Evolutionary conservation across 2,113 vertebrate species (phyloP).

Genomic region (Paramormyrops kingsleyae): DNA sequence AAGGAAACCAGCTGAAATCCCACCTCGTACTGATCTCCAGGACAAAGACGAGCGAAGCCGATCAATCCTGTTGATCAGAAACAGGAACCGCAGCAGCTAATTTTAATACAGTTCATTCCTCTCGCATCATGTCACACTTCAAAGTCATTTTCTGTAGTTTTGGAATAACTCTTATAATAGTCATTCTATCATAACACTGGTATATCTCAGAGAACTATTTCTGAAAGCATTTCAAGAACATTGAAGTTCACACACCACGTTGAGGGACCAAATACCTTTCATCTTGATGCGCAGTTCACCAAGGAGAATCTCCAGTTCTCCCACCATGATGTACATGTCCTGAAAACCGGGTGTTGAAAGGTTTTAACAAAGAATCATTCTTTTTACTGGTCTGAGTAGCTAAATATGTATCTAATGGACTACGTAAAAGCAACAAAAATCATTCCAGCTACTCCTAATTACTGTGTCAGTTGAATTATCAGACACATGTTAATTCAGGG

Average conservation of each 20-base stretch:
- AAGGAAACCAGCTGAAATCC: not conserved
- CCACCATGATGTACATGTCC: slow-evolving; percentile 92
- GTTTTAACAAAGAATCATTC: not conserved
- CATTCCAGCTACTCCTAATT: not conserved
- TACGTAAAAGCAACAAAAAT: not conserved
- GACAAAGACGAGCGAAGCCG: slow-evolving; percentile 91
- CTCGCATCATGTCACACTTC: not conserved
- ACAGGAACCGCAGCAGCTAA: slow-evolving; percentile 6
- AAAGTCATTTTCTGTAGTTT: not conserved
- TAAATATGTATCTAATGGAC: not conserved
- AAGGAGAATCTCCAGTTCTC: slow-evolving; percentile 79
- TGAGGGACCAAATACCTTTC: slow-evolving; percentile 70
- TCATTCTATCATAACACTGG: not conserved
- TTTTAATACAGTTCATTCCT: not conserved
- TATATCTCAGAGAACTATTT: not conserved
- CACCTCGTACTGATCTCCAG: slow-evolving; percentile 95
- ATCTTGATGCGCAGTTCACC: slow-evolving; percentile 90
- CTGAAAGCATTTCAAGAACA: not conserved
- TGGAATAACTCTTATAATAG: not conserved
- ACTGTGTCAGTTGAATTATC: not conserved
- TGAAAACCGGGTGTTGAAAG: slow-evolving; percentile 40
- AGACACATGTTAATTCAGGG: not conserved
- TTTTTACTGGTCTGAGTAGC: not conserved
- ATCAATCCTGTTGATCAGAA: slow-evolving; percentile 75
- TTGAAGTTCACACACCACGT: not conserved